phyloP scores from a whole-genome alignment of 2,113 vertebrate species.

The Suncus etruscus region DNA sequence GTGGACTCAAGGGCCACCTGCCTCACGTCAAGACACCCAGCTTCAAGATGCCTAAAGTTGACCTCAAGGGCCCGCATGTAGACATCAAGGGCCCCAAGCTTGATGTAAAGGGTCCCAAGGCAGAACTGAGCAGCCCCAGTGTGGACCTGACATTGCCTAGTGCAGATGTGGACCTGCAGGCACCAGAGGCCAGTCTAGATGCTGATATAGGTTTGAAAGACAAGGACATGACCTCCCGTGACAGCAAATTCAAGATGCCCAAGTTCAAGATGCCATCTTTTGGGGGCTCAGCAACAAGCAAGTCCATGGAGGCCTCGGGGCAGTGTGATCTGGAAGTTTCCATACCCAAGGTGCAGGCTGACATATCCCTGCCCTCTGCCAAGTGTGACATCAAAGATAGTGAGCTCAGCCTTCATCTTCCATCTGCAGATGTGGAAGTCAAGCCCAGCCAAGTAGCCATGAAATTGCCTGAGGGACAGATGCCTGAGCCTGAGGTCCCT shows the following conservation, averaged over 20 bases:
- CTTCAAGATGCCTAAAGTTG: background rate
- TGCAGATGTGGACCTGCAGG: background rate
- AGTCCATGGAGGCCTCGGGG: background rate
- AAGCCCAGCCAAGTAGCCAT: rapidly evolving
- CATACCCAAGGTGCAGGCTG: too few species aligned
- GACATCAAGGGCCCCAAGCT: background rate
- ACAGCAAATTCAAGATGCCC: too few species aligned
- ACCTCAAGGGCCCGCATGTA: background rate
- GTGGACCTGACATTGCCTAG: background rate
- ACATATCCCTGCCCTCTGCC: too few species aligned
- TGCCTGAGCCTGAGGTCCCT: rapidly evolving
- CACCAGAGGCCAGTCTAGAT: too few species aligned
- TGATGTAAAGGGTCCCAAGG: background rate
- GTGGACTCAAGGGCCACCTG: background rate
- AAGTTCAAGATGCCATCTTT: background rate
- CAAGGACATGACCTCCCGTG: rapidly evolving
- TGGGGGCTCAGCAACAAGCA: background rate
- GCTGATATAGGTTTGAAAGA: background rate
- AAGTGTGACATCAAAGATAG: too few species aligned
- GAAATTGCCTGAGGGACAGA: rapidly evolving
- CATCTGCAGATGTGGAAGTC: rapidly evolving
- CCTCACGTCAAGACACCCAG: conserved; percentile 36
- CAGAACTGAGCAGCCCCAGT: rapidly evolving
- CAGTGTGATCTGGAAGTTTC: rapidly evolving
- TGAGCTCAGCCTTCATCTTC: background rate